Evolutionary conservation across 2,113 vertebrate genomes (phyloP).

Genomic region (Panthera tigris): DNA sequence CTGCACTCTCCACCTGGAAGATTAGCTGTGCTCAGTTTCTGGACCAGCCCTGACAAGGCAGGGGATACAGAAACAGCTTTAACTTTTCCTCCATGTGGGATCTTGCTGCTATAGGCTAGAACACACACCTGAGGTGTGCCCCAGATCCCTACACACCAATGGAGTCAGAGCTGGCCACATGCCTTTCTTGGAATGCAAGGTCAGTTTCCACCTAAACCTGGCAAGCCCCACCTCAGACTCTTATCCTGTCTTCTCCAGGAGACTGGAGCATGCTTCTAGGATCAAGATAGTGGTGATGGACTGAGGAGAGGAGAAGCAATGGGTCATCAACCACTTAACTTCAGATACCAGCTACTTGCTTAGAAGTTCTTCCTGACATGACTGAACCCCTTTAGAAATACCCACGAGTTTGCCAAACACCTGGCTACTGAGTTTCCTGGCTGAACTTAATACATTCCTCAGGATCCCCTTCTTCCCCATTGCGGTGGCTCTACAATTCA

Average conservation of each 20-base stretch:
- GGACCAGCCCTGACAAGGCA: not conserved
- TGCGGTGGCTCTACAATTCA: not conserved
- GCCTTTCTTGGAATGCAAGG: not conserved
- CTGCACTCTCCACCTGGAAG: not conserved
- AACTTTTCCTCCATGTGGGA: not conserved
- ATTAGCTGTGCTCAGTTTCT: not conserved
- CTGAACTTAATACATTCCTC: not conserved
- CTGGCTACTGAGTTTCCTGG: not conserved
- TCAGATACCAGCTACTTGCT: not conserved
- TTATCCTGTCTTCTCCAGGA: not conserved
- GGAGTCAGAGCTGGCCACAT: not conserved
- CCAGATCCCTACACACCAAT: not conserved
- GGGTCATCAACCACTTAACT: not conserved
- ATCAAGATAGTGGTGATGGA: not conserved
- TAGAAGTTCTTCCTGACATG: not conserved
- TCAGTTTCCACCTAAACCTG: not conserved
- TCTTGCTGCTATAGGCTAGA: not conserved
- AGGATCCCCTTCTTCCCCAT: not conserved
- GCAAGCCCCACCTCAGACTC: not conserved
- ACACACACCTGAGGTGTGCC: not conserved
- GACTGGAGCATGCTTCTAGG: not conserved
- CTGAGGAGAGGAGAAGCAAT: not conserved
- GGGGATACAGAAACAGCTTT: not conserved
- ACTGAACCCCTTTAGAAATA: not conserved
- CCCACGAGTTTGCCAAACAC: not conserved